phyloP scores from a whole-genome alignment of 2,113 vertebrate genomes.

The Pogona vitticeps region DNA sequence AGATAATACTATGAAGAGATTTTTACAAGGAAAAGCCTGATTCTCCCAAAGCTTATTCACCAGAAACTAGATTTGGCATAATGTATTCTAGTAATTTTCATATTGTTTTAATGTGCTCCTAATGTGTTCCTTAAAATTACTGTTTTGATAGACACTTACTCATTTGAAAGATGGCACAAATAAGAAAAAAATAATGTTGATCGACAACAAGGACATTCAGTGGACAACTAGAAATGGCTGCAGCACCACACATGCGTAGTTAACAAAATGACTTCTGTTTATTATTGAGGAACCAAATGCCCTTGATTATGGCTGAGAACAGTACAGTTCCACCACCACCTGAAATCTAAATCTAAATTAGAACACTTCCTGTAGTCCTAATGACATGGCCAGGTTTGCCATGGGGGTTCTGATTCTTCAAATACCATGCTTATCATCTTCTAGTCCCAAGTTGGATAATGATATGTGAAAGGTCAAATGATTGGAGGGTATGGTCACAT shows the following conservation, averaged over 20 bases:
- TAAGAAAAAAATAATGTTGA: background rate
- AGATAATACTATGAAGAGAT: background rate
- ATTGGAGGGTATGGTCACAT: background rate
- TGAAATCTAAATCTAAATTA: background rate
- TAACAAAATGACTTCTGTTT: background rate
- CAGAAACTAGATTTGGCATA: conserved; percentile 12
- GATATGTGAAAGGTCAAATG: background rate
- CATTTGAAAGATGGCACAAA: conserved; percentile 21
- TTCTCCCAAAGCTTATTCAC: background rate
- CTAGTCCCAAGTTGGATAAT: background rate
- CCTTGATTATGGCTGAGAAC: background rate
- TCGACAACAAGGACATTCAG: background rate
- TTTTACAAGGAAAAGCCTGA: background rate
- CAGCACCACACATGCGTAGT: background rate
- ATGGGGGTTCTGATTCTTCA: background rate
- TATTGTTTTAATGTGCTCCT: conserved; percentile 14
- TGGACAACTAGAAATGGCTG: background rate
- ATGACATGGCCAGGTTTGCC: background rate
- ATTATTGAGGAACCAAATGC: background rate
- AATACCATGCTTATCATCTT: background rate
- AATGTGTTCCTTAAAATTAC: conserved; percentile 25
- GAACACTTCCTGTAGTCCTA: background rate
- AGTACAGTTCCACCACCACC: too few relatives aligned
- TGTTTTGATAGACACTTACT: background rate
- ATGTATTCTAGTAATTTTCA: conserved; percentile 22